Conservation (phyloP, 2,888 invertebrate species). For the Lepeophtheirus nordmannii region DNA sequence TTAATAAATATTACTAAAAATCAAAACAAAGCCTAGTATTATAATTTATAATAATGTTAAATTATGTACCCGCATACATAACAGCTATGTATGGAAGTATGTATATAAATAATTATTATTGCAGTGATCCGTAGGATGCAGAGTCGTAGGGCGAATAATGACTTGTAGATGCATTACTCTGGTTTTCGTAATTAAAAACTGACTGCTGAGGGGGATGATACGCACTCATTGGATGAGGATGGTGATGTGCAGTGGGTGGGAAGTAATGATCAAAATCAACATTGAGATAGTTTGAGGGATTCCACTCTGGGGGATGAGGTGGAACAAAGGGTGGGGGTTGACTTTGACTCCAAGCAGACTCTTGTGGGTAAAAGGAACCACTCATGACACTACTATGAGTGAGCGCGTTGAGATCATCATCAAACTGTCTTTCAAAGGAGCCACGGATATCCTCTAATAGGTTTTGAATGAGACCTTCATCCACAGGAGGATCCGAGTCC, state of each 20-base stretch:
- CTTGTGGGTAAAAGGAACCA: not conserved
- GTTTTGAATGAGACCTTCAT: conserved; percentile 17
- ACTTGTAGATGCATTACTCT: too few relatives aligned
- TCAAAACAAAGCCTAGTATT: too few relatives aligned
- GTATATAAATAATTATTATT: too few relatives aligned
- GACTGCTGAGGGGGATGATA: too few relatives aligned
- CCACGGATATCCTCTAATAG: conserved; percentile 22
- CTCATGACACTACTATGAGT: conserved; percentile 2
- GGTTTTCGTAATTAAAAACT: too few relatives aligned
- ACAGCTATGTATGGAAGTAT: too few relatives aligned
- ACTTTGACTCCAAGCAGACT: not conserved
- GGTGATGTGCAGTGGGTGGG: not conserved
- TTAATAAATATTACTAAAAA: too few relatives aligned
- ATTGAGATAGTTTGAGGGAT: conserved; percentile 6
- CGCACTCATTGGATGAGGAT: not conserved
- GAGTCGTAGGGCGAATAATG: too few relatives aligned
- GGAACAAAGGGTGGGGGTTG: not conserved
- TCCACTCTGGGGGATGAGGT: not conserved
- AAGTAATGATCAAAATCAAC: conserved; percentile 2
- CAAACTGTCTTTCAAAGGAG: conserved; percentile 20
- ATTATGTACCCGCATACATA: too few relatives aligned
- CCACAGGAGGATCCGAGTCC: not conserved
- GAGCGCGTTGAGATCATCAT: conserved; percentile 16
- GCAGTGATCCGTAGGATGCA: too few relatives aligned
- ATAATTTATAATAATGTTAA: too few relatives aligned